Evolutionary conservation across 2,797 vertebrate genomes (phyloP).

Genomic region (Spinus olivaceus): DNA sequence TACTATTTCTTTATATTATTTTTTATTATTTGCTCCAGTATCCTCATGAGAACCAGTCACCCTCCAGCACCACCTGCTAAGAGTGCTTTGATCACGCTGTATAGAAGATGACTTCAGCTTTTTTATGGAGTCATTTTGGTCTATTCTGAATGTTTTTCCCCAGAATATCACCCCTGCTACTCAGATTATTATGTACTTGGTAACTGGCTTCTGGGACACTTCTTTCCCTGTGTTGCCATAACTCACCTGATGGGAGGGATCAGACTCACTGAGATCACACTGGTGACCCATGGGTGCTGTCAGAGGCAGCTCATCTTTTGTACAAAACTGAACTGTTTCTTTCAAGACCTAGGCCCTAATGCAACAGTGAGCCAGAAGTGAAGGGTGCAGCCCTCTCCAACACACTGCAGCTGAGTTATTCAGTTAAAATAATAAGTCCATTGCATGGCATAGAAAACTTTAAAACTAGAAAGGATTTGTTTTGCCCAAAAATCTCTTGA

Average conservation of each 20-base stretch:
- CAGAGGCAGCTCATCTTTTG: neutral
- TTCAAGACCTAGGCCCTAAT: neutral
- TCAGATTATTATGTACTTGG: neutral
- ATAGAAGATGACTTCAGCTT: neutral
- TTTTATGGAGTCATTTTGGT: neutral
- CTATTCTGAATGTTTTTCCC: neutral
- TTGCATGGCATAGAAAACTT: neutral
- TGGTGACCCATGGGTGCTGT: neutral
- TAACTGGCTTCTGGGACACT: neutral
- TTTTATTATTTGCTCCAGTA: neutral
- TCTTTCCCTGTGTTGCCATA: neutral
- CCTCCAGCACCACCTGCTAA: neutral
- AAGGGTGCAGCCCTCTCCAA: neutral
- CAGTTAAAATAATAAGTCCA: neutral
- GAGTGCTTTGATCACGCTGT: neutral
- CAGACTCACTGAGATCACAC: fast-evolving
- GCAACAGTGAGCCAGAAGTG: neutral
- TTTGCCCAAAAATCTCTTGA: neutral
- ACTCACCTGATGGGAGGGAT: neutral
- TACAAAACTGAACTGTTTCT: neutral
- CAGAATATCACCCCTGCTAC: neutral
- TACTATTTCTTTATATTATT: neutral
- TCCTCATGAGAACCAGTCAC: neutral
- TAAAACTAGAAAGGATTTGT: neutral
- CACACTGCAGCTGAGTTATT: neutral